Percentiles rank a stretch among this genome's conserved stretches.
Evolutionary conservation across 2,888 invertebrate species (phyloP).

Genomic region (Nasonovia ribisnigri): DNA sequence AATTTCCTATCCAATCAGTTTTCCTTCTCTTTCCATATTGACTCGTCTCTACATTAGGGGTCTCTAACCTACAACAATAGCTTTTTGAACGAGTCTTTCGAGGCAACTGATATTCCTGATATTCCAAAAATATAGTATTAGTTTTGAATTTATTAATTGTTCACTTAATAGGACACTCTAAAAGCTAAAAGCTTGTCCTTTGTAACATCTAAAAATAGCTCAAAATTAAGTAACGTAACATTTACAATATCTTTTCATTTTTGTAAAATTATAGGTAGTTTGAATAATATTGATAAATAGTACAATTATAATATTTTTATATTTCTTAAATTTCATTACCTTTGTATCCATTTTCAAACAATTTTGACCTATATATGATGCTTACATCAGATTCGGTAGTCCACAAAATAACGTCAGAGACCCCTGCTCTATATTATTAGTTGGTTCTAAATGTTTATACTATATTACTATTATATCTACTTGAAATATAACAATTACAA

Average conservation of each 20-base stretch:
- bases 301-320: too few species aligned
- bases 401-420: too few species aligned
- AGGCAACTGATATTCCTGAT: neutral
- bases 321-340: too few species aligned
- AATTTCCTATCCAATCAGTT: neutral
- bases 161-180: neutral
- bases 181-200: too few species aligned
- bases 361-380: too few species aligned
- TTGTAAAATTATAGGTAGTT: too few species aligned
- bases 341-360: too few species aligned
- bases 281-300: too few species aligned
- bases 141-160: neutral
- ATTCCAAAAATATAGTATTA: neutral
- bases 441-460: neutral
- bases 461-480: neutral
- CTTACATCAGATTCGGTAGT: too few species aligned
- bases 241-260: neutral
- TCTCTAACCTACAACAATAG: neutral
- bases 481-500: too few species aligned
- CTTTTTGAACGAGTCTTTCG: neutral
- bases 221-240: neutral
- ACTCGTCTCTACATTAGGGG: too few species aligned
- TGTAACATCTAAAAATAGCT: too few species aligned
- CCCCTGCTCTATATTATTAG: neutral
- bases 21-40: neutral